Percentiles rank a stretch among this genome's conserved stretches.
These are phyloP conservation scores for Plodia interpunctella DNA, from an alignment of 1,140 invertebrate genomes.

Conservation along the genomic window DNA sequence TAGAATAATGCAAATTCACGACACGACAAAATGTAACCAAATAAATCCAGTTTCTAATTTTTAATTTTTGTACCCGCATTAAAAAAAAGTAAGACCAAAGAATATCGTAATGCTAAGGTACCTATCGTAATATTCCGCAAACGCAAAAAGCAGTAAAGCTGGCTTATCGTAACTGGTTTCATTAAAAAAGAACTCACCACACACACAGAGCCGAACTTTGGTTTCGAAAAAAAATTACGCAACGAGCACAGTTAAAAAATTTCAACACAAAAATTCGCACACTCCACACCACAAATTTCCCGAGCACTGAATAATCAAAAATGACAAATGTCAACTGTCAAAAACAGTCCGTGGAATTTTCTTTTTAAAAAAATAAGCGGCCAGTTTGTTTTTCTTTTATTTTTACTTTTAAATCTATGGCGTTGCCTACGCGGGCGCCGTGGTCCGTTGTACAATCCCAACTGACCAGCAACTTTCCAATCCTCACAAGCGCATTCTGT, in stretches of 20 bases:
- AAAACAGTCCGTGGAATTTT: not conserved
- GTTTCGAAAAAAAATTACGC: conserved; percentile 4
- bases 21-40: too few relatives aligned
- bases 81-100: too few relatives aligned
- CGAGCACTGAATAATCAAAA: not conserved
- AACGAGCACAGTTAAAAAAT: conserved; percentile 1
- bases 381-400: not conserved
- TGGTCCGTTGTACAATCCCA: not conserved
- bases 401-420: not conserved
- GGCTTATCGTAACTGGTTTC: not conserved
- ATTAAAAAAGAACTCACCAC: conserved; percentile 1
- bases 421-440: not conserved
- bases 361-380: not conserved
- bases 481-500: not conserved
- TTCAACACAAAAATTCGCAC: not conserved
- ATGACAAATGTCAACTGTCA: not conserved
- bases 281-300: not conserved
- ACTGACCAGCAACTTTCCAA: conserved; percentile 3
- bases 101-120: too few relatives aligned
- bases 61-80: too few relatives aligned
- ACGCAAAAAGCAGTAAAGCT: not conserved
- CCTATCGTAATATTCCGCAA: not conserved
- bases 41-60: too few relatives aligned
- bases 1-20: too few relatives aligned
- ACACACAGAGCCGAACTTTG: not conserved